A percentile compares a stretch with the other conserved stretches of the same genome.
Evolutionary conservation across 1,140 invertebrate genomes (phyloP).

Genomic region (Drosophila athabasca): DNA sequence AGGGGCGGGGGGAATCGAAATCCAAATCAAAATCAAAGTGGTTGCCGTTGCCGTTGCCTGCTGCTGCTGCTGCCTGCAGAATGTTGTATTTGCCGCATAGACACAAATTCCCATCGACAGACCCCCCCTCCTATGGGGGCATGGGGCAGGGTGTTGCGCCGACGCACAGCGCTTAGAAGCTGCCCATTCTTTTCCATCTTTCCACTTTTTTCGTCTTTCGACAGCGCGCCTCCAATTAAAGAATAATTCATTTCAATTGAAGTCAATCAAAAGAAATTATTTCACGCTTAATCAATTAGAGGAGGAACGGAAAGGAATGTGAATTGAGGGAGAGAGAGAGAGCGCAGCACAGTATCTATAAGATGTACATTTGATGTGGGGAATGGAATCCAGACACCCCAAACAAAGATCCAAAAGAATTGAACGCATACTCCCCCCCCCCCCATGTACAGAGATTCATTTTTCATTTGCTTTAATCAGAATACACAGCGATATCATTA

Average conservation of each 20-base stretch:
- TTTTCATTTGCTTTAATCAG: constrained; percentile 34
- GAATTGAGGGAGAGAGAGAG: not conserved
- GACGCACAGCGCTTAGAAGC: constrained; percentile 45
- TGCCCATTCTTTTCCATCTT: not conserved
- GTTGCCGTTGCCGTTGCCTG: constrained; percentile 25
- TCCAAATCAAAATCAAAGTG: constrained; percentile 60
- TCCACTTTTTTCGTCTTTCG: constrained; percentile 25
- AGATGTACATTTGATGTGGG: not conserved
- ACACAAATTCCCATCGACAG: constrained; percentile 54
- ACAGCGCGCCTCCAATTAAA: constrained; percentile 71
- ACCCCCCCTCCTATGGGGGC: not conserved
- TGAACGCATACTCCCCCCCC: constrained; percentile 11
- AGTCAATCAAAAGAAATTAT: constrained; percentile 81
- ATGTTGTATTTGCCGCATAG: constrained; percentile 55
- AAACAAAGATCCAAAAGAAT: constrained; percentile 21
- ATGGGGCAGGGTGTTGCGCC: constrained; percentile 40
- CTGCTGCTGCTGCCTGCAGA: not conserved
- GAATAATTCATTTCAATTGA: constrained; percentile 82
- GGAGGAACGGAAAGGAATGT: constrained; percentile 13
- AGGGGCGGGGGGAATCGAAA: constrained; percentile 37
- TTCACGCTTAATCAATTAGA: constrained; percentile 80
- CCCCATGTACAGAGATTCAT: constrained; percentile 32
- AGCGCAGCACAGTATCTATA: constrained; percentile 16
- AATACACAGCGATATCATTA: constrained; percentile 48
- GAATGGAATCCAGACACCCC: not conserved